Percentiles rank a stretch among this genome's conserved stretches.
Conservation (phyloP, 1,140 invertebrate genomes). For the Drosophila mauritiana region DNA sequence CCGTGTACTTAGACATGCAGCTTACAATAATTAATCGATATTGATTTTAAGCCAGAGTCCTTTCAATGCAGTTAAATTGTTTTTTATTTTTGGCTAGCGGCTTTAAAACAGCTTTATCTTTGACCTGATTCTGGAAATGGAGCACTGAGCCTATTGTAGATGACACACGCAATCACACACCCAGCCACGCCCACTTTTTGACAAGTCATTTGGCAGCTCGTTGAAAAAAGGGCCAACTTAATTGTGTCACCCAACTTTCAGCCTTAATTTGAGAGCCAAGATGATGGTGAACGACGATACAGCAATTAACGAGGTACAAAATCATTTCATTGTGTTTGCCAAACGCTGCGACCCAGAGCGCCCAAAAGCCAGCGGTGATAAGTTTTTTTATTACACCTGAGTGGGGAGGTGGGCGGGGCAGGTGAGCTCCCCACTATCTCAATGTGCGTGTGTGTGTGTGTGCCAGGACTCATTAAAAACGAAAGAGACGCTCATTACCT, state of each 20-base stretch:
- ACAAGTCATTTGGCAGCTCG: conserved; percentile 77
- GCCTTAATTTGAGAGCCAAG: conserved; percentile 63
- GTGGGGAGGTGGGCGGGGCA: not conserved
- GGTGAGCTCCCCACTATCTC: conserved; percentile 11
- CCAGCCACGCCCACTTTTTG: conserved; percentile 53
- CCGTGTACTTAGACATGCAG: too few relatives aligned
- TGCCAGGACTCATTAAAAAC: conserved; percentile 72
- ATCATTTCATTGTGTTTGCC: conserved; percentile 80
- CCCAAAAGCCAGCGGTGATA: conserved; percentile 69
- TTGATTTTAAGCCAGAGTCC: too few relatives aligned
- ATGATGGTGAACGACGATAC: conserved; percentile 60
- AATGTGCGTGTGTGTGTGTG: conserved; percentile 21
- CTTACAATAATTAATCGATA: too few relatives aligned
- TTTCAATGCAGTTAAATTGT: too few relatives aligned
- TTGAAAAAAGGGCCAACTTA: conserved; percentile 57
- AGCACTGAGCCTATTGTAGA: conserved; percentile 20
- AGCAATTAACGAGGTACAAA: conserved; percentile 76
- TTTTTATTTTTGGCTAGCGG: not conserved
- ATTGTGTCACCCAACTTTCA: conserved; percentile 50
- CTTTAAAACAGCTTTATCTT: conserved; percentile 5
- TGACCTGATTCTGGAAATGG: conserved; percentile 36
- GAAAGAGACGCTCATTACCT: conserved; percentile 70
- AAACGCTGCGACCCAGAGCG: conserved; percentile 53
- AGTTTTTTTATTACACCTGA: conserved; percentile 71
- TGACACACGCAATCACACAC: conserved; percentile 50